Base-by-base conservation (phyloP, 2,797 vertebrate species). In the Toxotes lorentzi region DNA sequence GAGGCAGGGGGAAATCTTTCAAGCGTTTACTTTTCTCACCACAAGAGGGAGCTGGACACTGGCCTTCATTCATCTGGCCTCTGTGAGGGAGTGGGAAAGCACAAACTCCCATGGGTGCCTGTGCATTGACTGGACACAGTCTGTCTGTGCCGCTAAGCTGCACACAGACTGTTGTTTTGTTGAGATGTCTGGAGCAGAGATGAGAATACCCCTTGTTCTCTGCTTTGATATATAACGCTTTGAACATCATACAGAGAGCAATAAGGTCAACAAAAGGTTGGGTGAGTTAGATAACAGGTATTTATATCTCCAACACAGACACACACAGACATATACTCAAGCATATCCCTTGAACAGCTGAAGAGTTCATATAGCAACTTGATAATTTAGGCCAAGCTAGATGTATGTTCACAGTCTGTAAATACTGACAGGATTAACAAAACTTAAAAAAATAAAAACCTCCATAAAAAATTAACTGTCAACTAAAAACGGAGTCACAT, bases 1-100 rank as follows among this genome's bases (percentile, higher is more conserved):
- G 19, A 50, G 24, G 4, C n/a, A 30, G 17, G 0, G 2, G 40
- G 21, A 65, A 57, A 7, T 58, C 7, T 47, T 47, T 47, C 7
- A 51, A 30, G 38, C 54, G 32, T 50, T 64, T 72, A 17, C 57
- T 54, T 68, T 73, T 2, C n/a, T 67, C n/a, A 4, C 89, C 93
- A 91, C 91, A 61, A 91, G 94, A 87, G 87, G 91, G 89, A 67
- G 89, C 85, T 81, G 74, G 69, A 88, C 59, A 65, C 82, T 88
- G 84, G 78, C 78, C 43, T 69, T 73, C 56, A 16, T 59, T 78
- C 57, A 74, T 62, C 7, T 48, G 48, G 57, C 32, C 43, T 59
- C 17, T 34, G 38, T 51, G 51, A 73, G 34, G 45, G 19, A 50
- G 51, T 70, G 41, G 56, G 63, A 50, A 54, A 23, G 41, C 21